phyloP scores from a whole-genome alignment of 1,140 invertebrate species.

The Atopsyche davidsoni region DNA sequence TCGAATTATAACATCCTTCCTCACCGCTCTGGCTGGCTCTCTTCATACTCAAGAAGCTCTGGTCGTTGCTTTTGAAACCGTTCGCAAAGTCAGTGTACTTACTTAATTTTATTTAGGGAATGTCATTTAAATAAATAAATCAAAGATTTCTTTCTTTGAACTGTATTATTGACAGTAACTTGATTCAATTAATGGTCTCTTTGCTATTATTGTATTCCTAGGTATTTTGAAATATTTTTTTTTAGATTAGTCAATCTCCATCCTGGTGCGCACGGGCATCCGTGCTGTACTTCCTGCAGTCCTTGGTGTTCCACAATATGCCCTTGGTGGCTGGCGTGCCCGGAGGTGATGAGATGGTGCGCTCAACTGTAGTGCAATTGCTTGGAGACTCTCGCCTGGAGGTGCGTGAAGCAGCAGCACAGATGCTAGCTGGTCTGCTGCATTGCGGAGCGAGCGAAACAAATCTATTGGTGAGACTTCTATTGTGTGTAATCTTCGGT shows the following conservation, averaged over 20 bases:
- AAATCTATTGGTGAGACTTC: conserved; percentile 45
- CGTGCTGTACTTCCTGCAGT: conserved; percentile 70
- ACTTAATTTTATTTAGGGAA: background rate
- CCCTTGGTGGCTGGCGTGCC: conserved; percentile 58
- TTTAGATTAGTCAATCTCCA: conserved; percentile 33
- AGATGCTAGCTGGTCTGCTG: conserved; percentile 78
- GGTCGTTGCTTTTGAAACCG: conserved; percentile 31
- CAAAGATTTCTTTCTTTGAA: background rate
- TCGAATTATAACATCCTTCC: conserved; percentile 56
- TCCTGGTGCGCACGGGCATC: conserved; percentile 76
- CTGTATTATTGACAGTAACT: background rate
- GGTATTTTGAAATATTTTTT: background rate
- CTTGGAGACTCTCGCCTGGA: conserved; percentile 67
- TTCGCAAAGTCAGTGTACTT: conserved; percentile 12
- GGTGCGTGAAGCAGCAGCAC: conserved; percentile 73
- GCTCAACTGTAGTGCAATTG: conserved; percentile 56
- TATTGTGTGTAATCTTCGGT: too few species aligned
- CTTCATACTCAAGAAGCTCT: conserved; percentile 38
- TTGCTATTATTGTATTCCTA: background rate
- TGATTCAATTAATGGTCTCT: background rate
- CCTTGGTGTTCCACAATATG: conserved; percentile 80
- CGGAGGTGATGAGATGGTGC: conserved; percentile 54
- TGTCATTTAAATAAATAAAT: background rate
- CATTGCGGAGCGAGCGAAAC: conserved; percentile 73
- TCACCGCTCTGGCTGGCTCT: conserved; percentile 59